Evolutionary conservation across 37 sponge, comb jelly and placozoan species (phyloP).

Genomic region (Agelas oroides): DNA sequence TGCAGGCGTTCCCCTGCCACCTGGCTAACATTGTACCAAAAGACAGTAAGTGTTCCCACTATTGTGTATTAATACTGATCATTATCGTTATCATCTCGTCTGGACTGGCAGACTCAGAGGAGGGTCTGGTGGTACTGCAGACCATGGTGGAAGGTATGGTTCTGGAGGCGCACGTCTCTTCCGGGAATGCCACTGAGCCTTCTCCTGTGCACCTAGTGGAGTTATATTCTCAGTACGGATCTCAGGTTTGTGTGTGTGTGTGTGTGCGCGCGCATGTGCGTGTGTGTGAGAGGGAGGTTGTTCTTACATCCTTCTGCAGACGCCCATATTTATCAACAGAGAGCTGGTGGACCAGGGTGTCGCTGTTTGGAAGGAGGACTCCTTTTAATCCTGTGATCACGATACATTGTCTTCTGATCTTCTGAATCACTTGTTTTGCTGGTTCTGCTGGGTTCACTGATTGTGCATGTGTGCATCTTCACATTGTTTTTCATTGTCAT

Average conservation of each 20-base stretch:
- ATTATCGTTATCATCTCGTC: neutral
- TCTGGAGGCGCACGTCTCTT: slow-evolving; percentile 51
- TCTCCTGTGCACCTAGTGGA: slow-evolving; percentile 35
- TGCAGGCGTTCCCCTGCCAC: slow-evolving; percentile 52
- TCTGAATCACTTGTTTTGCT: too few species aligned
- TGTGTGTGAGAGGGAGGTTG: too few species aligned
- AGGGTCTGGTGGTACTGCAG: slow-evolving; percentile 54
- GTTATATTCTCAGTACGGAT: slow-evolving; percentile 52
- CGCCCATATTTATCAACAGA: slow-evolving; percentile 58
- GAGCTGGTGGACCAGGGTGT: slow-evolving; percentile 65
- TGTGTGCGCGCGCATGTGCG: neutral
- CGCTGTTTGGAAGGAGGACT: slow-evolving; percentile 51
- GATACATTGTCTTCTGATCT: too few species aligned
- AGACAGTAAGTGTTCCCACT: neutral
- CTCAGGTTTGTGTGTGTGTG: slow-evolving; percentile 49
- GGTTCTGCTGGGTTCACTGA: too few species aligned
- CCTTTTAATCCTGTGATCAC: neutral
- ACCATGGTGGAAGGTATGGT: slow-evolving; percentile 61
- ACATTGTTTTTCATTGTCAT: too few species aligned
- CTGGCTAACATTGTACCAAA: slow-evolving; percentile 47
- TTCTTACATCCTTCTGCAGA: neutral
- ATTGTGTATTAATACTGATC: too few species aligned
- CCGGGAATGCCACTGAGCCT: neutral
- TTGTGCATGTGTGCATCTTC: neutral
- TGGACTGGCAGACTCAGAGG: neutral